Evolutionary conservation across 2,797 vertebrate species (phyloP).

Genomic region (Cyclura pinguis): DNA sequence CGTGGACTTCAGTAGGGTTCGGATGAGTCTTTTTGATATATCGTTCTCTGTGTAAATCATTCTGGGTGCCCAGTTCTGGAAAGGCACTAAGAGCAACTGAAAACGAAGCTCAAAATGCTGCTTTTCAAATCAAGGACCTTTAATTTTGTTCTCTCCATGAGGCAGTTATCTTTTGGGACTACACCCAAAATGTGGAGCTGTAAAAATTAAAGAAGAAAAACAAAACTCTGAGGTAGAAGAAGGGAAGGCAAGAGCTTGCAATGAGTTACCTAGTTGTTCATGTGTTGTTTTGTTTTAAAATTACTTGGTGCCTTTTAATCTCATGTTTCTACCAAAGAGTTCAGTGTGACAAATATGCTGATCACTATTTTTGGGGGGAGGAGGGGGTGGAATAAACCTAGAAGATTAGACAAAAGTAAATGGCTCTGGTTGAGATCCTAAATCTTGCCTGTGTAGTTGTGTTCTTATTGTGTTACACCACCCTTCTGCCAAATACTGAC

Average conservation of each 20-base stretch:
- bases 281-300: not conserved
- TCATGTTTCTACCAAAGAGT: not conserved
- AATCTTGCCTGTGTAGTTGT: too few species aligned
- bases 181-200: slow-evolving; percentile 44
- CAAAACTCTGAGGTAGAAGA: not conserved
- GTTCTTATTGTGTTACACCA: not conserved
- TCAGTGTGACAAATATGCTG: slow-evolving; percentile 22
- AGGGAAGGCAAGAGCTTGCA: not conserved
- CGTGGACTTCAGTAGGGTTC: not conserved
- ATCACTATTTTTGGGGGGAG: not conserved
- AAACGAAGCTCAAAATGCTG: slow-evolving; percentile 47
- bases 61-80: slow-evolving; percentile 6
- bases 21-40: fast-evolving
- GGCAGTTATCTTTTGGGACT: slow-evolving; percentile 48
- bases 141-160: slow-evolving; percentile 49
- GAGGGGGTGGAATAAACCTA: slow-evolving; percentile 35
- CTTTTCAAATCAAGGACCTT: slow-evolving; percentile 33
- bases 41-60: not conserved
- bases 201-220: slow-evolving; percentile 63
- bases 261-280: slow-evolving; percentile 25
- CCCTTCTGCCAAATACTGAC: too few species aligned
- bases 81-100: slow-evolving; percentile 12
- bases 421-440: not conserved
- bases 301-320: slow-evolving; percentile 10
- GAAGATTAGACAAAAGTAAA: slow-evolving; percentile 24